A percentile compares a stretch with the other conserved stretches of the same genome.
Conservation (phyloP, 2,797 vertebrate genomes). For the Sebastes hubbsi region DNA sequence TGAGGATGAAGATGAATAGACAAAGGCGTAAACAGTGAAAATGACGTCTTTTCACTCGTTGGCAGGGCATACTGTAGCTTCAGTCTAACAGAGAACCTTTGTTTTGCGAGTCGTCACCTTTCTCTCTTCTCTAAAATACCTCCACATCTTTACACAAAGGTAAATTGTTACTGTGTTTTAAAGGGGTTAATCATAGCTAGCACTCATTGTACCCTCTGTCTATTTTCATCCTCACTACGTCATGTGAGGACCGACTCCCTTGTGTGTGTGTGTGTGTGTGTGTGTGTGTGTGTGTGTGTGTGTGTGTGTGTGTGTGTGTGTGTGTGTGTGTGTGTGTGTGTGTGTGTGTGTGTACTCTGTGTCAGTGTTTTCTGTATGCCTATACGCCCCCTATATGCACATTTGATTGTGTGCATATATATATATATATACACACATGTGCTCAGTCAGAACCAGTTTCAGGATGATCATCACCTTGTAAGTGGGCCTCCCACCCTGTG, state of each 20-base stretch:
- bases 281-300: no score
- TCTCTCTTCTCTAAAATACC: not conserved
- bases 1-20: not conserved
- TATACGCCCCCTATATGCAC: not conserved
- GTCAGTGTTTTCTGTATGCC: not conserved
- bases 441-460: not conserved
- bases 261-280: not conserved
- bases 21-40: not conserved
- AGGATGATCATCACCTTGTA: not conserved
- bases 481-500: not conserved
- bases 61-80: not conserved
- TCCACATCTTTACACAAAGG: not conserved
- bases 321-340: not conserved
- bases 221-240: constrained; percentile 14
- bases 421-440: no score
- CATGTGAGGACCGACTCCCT: constrained; percentile 16
- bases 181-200: not conserved
- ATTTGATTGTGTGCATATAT: not conserved
- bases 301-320: no score
- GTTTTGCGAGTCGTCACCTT: not conserved
- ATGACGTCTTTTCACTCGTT: not conserved
- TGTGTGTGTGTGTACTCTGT: constrained; percentile 1
- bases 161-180: not conserved
- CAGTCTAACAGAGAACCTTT: not conserved
- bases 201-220: not conserved